phyloP scores from a whole-genome alignment of 2,113 vertebrate species.

The Podarcis muralis region DNA sequence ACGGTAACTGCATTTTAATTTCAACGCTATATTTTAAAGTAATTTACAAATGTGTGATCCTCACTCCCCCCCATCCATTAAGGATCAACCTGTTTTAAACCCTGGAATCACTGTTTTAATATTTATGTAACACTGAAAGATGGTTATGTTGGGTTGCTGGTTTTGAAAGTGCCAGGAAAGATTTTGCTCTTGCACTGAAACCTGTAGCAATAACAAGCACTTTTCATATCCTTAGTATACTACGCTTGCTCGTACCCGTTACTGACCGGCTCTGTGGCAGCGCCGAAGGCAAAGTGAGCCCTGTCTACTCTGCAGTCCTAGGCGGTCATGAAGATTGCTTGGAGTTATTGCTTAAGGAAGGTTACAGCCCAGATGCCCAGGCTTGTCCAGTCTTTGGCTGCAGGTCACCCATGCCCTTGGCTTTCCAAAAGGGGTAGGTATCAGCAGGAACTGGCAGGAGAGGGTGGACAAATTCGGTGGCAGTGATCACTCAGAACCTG shows the following conservation, averaged over 20 bases:
- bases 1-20: background rate
- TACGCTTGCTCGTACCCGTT: slow-evolving; percentile 77
- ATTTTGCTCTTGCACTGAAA: background rate
- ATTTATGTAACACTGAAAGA: background rate
- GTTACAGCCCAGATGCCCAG: slow-evolving; percentile 90
- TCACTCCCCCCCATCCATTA: background rate
- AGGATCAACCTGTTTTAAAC: background rate
- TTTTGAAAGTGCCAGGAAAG: background rate
- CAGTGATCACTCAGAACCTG: background rate
- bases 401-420: slow-evolving; percentile 82
- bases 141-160: no score
- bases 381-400: slow-evolving; percentile 76
- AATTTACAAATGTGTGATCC: background rate
- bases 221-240: slow-evolving; percentile 69
- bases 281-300: slow-evolving; percentile 84
- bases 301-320: slow-evolving; percentile 87
- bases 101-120: background rate
- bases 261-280: slow-evolving; percentile 80
- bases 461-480: background rate
- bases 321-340: slow-evolving; percentile 74
- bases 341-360: slow-evolving; percentile 78
- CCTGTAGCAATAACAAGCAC: background rate
- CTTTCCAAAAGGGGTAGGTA: slow-evolving; percentile 76
- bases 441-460: background rate
- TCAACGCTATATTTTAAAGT: background rate